A percentile compares a stretch with the other conserved stretches of the same genome.
phyloP scores from a whole-genome alignment of 1,140 invertebrate genomes.

The Bombus fervidus region DNA sequence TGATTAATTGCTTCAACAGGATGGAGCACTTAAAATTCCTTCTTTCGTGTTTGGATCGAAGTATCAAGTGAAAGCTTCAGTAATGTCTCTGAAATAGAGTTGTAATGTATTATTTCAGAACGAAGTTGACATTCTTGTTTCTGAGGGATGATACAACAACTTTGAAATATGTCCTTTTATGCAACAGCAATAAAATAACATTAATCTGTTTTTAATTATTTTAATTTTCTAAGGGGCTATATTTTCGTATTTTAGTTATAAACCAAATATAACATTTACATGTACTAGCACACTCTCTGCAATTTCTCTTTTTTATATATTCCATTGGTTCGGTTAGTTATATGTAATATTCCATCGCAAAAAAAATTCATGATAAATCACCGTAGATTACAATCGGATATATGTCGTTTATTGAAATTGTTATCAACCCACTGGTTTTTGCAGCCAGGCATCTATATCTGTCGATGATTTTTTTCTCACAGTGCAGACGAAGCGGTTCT shows the following conservation, averaged over 20 bases:
- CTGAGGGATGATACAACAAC: neutral
- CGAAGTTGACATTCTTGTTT: neutral
- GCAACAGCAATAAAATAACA: neutral
- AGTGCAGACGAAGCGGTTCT: neutral
- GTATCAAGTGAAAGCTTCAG: neutral
- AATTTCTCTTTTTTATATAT: slow-evolving; percentile 9
- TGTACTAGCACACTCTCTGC: neutral
- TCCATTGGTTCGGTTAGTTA: neutral
- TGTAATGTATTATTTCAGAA: neutral
- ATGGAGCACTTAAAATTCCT: neutral
- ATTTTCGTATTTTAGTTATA: neutral
- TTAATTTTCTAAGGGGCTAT: neutral
- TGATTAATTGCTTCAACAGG: neutral
- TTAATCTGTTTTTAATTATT: neutral
- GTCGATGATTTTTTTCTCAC: slow-evolving; percentile 5
- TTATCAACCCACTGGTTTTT: slow-evolving; percentile 39
- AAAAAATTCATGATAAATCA: slow-evolving; percentile 39
- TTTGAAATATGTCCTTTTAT: neutral
- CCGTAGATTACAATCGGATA: slow-evolving; percentile 37
- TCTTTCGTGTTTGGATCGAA: neutral
- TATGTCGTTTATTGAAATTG: slow-evolving; percentile 44
- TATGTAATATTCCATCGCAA: neutral
- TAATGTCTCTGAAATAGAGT: neutral
- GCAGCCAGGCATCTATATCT: neutral
- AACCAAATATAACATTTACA: neutral